Percentiles rank a stretch among this genome's conserved stretches.
Conservation (phyloP, 1,140 invertebrate species). For the Formica selysi region DNA sequence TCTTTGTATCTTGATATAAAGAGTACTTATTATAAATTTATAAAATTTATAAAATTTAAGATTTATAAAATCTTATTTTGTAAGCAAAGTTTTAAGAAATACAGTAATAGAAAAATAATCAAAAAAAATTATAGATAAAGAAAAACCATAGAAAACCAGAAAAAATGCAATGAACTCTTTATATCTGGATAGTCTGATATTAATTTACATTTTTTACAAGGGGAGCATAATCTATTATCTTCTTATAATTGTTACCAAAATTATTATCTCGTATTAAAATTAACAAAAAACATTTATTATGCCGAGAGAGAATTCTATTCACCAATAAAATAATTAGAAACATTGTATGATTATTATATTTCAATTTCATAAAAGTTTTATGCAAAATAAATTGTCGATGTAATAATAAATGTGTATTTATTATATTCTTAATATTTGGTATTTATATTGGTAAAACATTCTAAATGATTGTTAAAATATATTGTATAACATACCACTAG, state of each 20-base stretch:
- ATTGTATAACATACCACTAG: constrained; percentile 68
- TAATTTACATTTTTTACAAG: neutral
- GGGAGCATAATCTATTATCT: neutral
- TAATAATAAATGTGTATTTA: neutral
- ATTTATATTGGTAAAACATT: neutral
- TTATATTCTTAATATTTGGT: neutral
- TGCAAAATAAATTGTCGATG: neutral
- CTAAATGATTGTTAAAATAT: neutral
- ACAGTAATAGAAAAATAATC: neutral
- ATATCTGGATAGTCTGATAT: neutral
- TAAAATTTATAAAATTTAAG: too few relatives aligned
- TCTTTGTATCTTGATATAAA: neutral
- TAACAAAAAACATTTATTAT: constrained; percentile 4
- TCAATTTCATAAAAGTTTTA: neutral
- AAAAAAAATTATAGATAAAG: neutral
- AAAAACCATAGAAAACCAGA: neutral
- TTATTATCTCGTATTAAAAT: neutral
- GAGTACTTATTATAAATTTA: too few relatives aligned
- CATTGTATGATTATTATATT: constrained; percentile 15
- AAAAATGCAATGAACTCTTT: neutral
- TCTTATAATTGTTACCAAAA: neutral
- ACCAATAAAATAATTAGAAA: neutral
- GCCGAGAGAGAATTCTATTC: neutral
- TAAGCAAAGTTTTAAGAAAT: neutral
- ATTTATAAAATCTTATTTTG: neutral